A percentile compares a stretch with the other conserved stretches of the same genome.
These are phyloP conservation scores for Poeciliopsis paucimaculata DNA, from an alignment of 2,797 vertebrate species.

Conservation along the genomic window DNA sequence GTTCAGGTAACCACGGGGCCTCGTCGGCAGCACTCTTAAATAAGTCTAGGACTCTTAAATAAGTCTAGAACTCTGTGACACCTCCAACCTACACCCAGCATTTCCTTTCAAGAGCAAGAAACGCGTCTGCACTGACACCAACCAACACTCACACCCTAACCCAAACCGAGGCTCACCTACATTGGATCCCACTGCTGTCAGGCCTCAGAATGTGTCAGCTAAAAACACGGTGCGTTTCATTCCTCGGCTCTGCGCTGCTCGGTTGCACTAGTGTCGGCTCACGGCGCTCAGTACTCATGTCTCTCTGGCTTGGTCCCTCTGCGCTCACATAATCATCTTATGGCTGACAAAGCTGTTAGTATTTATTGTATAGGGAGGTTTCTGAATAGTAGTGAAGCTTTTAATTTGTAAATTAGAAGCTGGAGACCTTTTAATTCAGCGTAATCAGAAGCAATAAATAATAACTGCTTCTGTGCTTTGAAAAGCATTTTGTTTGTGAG, in stretches of 20 bases:
- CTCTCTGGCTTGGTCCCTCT: conserved; percentile 53
- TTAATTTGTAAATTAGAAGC: neutral
- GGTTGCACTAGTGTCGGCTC: conserved; percentile 42
- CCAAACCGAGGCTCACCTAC: conserved; percentile 13
- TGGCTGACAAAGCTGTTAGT: conserved; percentile 57
- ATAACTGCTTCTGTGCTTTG: neutral
- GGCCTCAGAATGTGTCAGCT: conserved; percentile 13
- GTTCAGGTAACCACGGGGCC: neutral
- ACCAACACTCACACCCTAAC: neutral
- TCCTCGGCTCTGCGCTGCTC: conserved; percentile 32
- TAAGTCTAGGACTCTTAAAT: conserved; percentile 2
- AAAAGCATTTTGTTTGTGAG: neutral
- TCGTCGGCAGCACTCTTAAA: neutral
- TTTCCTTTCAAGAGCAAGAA: conserved; percentile 4
- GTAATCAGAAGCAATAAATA: neutral
- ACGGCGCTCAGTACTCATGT: conserved; percentile 59
- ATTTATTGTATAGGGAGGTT: conserved; percentile 55
- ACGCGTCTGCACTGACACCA: neutral
- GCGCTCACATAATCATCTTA: conserved; percentile 74
- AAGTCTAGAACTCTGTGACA: conserved; percentile 16
- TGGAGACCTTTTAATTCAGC: neutral
- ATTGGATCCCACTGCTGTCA: conserved; percentile 30
- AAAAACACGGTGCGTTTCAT: conserved; percentile 13
- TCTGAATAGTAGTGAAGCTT: conserved; percentile 31
- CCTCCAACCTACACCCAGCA: conserved; percentile 20